These are phyloP conservation scores for Triplophysa tibetana DNA, from an alignment of 2,113 vertebrate genomes.

Conservation along the genomic window DNA sequence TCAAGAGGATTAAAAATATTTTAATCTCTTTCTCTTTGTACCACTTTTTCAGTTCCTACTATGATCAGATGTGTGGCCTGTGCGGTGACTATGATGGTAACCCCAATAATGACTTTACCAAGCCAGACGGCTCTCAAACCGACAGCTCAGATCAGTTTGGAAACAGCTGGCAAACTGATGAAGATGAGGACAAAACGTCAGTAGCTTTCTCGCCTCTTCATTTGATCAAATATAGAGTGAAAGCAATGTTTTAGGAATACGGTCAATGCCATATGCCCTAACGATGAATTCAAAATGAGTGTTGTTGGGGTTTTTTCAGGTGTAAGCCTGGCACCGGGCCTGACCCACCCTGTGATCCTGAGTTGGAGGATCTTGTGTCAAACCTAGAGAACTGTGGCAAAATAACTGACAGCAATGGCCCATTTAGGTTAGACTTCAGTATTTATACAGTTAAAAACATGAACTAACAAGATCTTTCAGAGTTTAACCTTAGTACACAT, in stretches of 20 bases:
- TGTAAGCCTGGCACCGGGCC: constrained; percentile 63
- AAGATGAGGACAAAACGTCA: constrained; percentile 74
- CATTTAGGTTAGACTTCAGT: constrained; percentile 71
- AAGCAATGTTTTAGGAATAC: neutral
- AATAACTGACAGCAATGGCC: constrained; percentile 65
- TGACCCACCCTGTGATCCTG: constrained; percentile 69
- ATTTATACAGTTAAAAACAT: neutral
- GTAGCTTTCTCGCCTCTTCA: constrained; percentile 13
- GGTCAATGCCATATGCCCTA: neutral
- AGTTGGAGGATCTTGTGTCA: constrained; percentile 64
- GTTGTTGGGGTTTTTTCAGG: constrained; percentile 54
- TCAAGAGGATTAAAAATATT: neutral
- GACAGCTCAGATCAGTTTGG: constrained; percentile 70
- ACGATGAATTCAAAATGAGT: neutral
- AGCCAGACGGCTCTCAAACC: constrained; percentile 64
- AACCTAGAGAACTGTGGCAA: constrained; percentile 76
- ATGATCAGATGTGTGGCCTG: constrained; percentile 77
- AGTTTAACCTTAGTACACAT: neutral
- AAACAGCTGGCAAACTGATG: constrained; percentile 75
- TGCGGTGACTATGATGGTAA: constrained; percentile 80
- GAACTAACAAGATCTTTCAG: neutral
- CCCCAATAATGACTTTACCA: constrained; percentile 73
- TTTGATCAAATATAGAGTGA: neutral
- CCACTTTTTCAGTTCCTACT: constrained; percentile 66
- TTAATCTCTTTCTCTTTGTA: neutral